These are phyloP conservation scores for Paramormyrops hopkinsi DNA, from an alignment of 2,797 vertebrate genomes.

Conservation along the genomic window DNA sequence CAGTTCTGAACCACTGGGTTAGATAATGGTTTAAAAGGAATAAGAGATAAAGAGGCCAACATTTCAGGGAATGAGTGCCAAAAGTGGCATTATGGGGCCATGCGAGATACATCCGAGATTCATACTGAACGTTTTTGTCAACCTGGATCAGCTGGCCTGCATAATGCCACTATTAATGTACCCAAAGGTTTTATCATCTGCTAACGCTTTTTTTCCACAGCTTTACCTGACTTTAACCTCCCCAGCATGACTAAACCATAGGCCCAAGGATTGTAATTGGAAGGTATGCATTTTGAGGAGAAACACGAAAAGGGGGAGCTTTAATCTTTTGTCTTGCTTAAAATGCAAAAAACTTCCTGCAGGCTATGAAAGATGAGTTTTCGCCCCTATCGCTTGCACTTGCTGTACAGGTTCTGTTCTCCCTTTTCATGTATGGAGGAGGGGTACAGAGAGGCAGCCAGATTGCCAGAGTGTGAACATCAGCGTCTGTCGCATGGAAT, in stretches of 20 bases:
- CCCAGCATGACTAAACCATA: conserved; percentile 23
- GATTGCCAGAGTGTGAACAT: neutral
- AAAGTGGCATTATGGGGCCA: neutral
- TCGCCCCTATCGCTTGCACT: neutral
- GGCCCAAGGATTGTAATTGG: conserved; percentile 60
- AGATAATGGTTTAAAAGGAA: neutral
- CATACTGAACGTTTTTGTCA: neutral
- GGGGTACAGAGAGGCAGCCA: neutral
- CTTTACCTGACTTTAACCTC: conserved; percentile 18
- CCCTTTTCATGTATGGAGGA: neutral
- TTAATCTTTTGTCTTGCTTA: conserved; percentile 65
- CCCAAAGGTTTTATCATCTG: conserved; percentile 12
- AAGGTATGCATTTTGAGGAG: conserved; percentile 48
- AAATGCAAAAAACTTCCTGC: conserved; percentile 56
- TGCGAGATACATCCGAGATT: neutral
- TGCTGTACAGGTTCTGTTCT: neutral
- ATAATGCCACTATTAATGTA: neutral
- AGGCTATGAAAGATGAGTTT: conserved; percentile 42
- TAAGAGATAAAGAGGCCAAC: neutral
- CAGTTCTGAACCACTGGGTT: neutral
- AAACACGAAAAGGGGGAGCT: conserved; percentile 46
- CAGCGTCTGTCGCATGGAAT: neutral
- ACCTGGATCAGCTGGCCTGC: neutral
- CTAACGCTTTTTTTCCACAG: neutral
- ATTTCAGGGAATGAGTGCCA: neutral